These are phyloP conservation scores for Drosophila watanabei DNA, from an alignment of 1,140 invertebrate genomes.

Conservation along the genomic window DNA sequence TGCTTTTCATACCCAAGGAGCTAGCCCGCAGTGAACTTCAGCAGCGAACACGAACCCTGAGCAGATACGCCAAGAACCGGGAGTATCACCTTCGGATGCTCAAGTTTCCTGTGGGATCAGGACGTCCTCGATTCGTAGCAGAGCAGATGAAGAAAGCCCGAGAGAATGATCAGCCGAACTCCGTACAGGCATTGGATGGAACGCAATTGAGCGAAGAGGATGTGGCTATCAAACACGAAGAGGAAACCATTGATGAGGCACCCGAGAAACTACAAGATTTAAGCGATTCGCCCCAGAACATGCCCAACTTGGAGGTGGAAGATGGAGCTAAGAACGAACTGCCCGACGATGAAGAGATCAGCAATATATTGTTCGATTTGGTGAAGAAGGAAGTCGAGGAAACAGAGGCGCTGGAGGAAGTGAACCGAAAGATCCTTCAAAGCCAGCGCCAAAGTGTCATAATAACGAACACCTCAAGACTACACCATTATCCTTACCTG, in stretches of 20 bases:
- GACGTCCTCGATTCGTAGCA: constrained; percentile 58
- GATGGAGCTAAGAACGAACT: not conserved
- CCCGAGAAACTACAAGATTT: not conserved
- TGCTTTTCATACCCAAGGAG: constrained; percentile 68
- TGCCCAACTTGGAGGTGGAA: constrained; percentile 28
- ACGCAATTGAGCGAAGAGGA: not conserved
- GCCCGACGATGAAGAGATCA: constrained; percentile 43
- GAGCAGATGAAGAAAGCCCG: constrained; percentile 44
- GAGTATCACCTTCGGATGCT: constrained; percentile 62
- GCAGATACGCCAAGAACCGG: constrained; percentile 16
- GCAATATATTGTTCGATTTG: constrained; percentile 34
- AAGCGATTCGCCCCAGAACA: not conserved
- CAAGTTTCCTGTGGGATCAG: constrained; percentile 58
- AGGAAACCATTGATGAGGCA: not conserved
- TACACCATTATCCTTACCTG: constrained; percentile 23
- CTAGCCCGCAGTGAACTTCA: constrained; percentile 59
- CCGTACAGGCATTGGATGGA: not conserved
- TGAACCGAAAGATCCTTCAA: constrained; percentile 5
- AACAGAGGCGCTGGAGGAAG: not conserved
- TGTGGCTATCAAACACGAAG: constrained; percentile 28
- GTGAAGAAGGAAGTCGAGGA: constrained; percentile 25
- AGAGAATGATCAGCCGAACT: not conserved
- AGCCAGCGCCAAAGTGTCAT: constrained; percentile 32
- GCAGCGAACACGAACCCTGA: constrained; percentile 19
- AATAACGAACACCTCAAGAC: not conserved